Conservation (phyloP, 30 jellyfish, hydroid and myxozoan species). For the Phacellophora camtschatica region DNA sequence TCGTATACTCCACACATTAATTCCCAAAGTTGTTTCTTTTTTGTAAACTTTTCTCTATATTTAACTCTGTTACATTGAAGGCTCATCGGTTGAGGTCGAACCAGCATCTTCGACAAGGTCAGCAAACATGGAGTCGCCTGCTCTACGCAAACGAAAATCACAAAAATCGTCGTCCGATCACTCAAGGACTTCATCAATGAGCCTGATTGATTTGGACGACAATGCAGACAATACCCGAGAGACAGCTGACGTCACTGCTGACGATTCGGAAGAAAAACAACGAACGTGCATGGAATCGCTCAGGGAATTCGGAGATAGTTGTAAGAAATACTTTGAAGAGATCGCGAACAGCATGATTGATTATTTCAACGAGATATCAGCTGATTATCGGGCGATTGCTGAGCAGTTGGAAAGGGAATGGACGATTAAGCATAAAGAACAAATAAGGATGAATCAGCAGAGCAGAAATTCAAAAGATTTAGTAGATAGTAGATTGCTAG, state of each 20-base stretch:
- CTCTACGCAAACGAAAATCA: constrained; percentile 18
- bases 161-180: constrained; percentile 1
- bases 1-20: no score
- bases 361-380: constrained; percentile 77
- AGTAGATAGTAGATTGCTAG: not conserved
- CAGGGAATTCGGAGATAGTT: constrained; percentile 38
- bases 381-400: constrained; percentile 89
- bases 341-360: constrained; percentile 46
- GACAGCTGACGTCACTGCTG: constrained; percentile 10
- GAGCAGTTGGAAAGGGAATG: constrained; percentile 77
- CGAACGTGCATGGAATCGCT: constrained; percentile 55
- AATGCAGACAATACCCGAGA: constrained; percentile 34
- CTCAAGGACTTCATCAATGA: constrained; percentile 20
- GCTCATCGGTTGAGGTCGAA: constrained; percentile 37
- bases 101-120: constrained; percentile 35
- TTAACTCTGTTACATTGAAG: not conserved
- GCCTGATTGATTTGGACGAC: constrained; percentile 38
- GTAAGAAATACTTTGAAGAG: constrained; percentile 52
- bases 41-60: no score
- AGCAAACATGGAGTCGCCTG: not conserved
- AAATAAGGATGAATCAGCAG: constrained; percentile 18
- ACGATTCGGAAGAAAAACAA: constrained; percentile 32
- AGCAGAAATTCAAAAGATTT: constrained; percentile 4
- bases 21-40: no score
- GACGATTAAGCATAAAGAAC: constrained; percentile 52